These are phyloP conservation scores for Clupea harengus DNA, from an alignment of 2,113 vertebrate genomes.

Conservation along the genomic window DNA sequence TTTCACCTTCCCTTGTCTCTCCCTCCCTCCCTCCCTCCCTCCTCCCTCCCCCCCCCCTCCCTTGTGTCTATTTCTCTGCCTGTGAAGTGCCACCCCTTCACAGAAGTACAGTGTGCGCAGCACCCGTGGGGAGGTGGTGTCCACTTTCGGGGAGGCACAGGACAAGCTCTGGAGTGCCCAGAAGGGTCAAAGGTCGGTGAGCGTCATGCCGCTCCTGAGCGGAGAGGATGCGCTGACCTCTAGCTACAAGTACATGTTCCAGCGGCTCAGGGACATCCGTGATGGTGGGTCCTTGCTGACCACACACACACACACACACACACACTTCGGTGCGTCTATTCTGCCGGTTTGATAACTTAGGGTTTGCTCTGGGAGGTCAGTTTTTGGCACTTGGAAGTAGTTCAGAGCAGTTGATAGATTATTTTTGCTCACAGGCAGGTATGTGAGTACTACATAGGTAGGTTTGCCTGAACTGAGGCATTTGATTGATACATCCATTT, in stretches of 20 bases:
- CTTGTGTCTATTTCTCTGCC: constrained; percentile 25
- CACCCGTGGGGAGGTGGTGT: constrained; percentile 83
- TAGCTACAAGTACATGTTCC: constrained; percentile 91
- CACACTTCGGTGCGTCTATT: too few species aligned
- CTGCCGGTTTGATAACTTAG: too few species aligned
- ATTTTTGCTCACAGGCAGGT: background rate
- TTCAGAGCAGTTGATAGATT: background rate
- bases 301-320: background rate
- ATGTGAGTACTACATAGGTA: background rate
- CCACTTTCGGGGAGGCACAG: constrained; percentile 69
- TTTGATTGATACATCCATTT: background rate
- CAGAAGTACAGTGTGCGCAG: constrained; percentile 82
- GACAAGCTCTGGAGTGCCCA: constrained; percentile 74
- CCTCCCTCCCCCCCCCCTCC: too few species aligned
- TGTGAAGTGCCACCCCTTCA: constrained; percentile 77
- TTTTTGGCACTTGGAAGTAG: background rate
- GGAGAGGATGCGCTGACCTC: constrained; percentile 60
- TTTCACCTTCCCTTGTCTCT: background rate
- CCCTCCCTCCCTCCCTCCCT: background rate
- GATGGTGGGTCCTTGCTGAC: constrained; percentile 69
- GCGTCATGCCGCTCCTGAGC: constrained; percentile 59
- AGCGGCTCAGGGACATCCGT: constrained; percentile 78
- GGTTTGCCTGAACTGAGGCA: too few species aligned
- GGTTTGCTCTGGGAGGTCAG: background rate
- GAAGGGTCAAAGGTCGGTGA: constrained; percentile 54